phyloP scores from a whole-genome alignment of 2,888 invertebrate genomes.

The Metalampra italica region DNA sequence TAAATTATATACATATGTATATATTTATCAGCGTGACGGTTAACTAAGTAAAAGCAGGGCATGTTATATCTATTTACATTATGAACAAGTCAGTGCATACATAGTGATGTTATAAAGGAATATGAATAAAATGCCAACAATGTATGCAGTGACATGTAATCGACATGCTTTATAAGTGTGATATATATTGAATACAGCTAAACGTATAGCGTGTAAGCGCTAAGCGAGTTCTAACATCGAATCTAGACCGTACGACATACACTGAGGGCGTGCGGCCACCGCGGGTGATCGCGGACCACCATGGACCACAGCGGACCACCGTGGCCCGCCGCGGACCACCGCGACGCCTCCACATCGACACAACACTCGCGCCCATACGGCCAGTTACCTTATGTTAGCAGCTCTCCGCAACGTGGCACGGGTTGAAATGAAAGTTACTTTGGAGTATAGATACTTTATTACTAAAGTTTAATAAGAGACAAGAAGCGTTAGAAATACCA shows the following conservation, averaged over 20 bases:
- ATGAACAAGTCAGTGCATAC: constrained; percentile 10
- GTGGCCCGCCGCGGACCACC: constrained; percentile 19
- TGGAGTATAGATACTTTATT: constrained; percentile 76
- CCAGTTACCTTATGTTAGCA: constrained; percentile 67
- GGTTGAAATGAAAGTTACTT: constrained; percentile 75
- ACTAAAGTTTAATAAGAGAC: constrained; percentile 66
- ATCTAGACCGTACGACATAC: constrained; percentile 61
- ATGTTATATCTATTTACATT: neutral
- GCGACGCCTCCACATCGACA: constrained; percentile 43
- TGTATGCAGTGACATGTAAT: constrained; percentile 6
- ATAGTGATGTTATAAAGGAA: neutral
- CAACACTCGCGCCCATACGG: constrained; percentile 44
- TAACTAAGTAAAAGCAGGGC: constrained; percentile 6
- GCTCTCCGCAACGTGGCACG: constrained; percentile 66
- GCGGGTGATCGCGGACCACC: constrained; percentile 20
- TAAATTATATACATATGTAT: constrained; percentile 1
- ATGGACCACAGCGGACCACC: constrained; percentile 37
- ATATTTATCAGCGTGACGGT: constrained; percentile 6
- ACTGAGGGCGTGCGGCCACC: constrained; percentile 32
- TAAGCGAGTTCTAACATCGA: constrained; percentile 66
- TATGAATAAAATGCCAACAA: neutral
- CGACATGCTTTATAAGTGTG: constrained; percentile 3
- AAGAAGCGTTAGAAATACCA: constrained; percentile 57
- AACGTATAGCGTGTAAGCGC: constrained; percentile 18
- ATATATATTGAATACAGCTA: neutral